Percentiles rank a stretch among this genome's conserved stretches.
Evolutionary conservation across 2,797 vertebrate genomes (phyloP).

Genomic region (Myiothlypis coronata): DNA sequence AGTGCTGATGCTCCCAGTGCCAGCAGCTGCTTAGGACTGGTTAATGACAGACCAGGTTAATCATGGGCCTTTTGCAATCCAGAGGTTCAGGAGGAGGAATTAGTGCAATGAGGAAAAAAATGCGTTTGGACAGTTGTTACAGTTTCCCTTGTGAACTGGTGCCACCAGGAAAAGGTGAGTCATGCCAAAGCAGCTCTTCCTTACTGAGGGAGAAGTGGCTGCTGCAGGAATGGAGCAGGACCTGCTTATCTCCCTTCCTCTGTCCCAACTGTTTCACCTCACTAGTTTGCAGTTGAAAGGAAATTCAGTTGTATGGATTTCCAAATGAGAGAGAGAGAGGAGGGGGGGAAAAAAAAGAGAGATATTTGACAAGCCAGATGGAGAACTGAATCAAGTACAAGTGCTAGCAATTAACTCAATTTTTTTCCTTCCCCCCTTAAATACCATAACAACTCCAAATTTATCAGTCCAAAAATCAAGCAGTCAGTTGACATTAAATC

Average conservation of each 20-base stretch:
- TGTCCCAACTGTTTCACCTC: constrained; percentile 11
- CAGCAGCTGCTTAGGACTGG: background rate
- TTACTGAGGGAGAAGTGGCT: constrained; percentile 22
- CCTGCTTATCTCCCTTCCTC: constrained; percentile 13
- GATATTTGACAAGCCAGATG: constrained; percentile 63
- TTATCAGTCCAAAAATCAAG: constrained; percentile 44
- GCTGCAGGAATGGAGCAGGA: background rate
- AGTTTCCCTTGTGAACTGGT: background rate
- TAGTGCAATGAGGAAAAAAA: background rate
- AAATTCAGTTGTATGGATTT: constrained; percentile 14
- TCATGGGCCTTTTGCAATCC: background rate
- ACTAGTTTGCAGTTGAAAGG: background rate
- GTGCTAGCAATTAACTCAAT: constrained; percentile 81
- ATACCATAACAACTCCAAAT: constrained; percentile 33
- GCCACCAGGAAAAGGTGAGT: constrained; percentile 45
- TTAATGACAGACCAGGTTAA: background rate
- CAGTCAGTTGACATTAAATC: constrained; percentile 56
- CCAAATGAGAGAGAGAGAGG: background rate
- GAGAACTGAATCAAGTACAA: constrained; percentile 79
- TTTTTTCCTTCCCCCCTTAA: constrained; percentile 20
- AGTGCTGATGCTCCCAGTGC: background rate
- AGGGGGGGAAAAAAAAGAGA: background rate
- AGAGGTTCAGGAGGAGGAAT: background rate
- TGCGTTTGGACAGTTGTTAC: background rate
- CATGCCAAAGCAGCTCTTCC: background rate